Percentiles rank a stretch among this genome's conserved stretches.
phyloP scores from a whole-genome alignment of 2,797 vertebrate species.

The Scolopax rusticola region DNA sequence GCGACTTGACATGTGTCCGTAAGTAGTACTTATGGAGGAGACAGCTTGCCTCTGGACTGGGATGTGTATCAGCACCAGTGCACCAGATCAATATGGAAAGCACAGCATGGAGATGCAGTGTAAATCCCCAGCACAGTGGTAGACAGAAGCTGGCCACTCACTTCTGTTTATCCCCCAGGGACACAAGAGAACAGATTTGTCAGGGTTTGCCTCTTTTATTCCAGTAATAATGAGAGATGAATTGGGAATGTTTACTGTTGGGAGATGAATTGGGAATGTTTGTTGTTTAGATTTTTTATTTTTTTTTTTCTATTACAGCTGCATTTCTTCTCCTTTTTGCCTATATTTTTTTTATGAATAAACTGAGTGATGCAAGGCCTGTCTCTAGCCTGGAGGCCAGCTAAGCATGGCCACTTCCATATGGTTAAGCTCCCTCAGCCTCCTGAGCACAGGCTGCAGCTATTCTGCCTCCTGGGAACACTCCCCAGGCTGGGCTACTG shows the following conservation, averaged over 20 bases:
- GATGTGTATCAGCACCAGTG: background rate
- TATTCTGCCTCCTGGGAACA: background rate
- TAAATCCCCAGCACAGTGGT: background rate
- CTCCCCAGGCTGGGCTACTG: background rate
- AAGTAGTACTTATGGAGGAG: background rate
- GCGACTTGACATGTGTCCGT: slow-evolving; percentile 18
- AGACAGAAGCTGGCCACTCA: slow-evolving; percentile 33
- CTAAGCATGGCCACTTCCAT: background rate
- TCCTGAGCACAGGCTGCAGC: background rate
- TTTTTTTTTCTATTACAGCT: background rate
- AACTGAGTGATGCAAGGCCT: background rate
- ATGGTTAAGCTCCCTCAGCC: slow-evolving; percentile 3
- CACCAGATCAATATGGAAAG: background rate
- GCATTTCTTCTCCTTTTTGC: background rate
- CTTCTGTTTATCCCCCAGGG: slow-evolving; percentile 40
- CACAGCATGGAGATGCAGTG: background rate
- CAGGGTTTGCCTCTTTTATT: slow-evolving; percentile 41
- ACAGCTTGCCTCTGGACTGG: background rate
- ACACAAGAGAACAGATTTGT: slow-evolving; percentile 35
- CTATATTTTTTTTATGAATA: background rate
- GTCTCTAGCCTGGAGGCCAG: background rate
- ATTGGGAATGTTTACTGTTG: slow-evolving; percentile 14
- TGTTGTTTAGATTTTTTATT: background rate
- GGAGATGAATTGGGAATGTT: background rate
- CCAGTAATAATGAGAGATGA: slow-evolving; percentile 41